Evolutionary conservation across 2,888 invertebrate species (phyloP), one percentile per base, ranked within the genome.

Genomic region (Lasioglossum calceatum): DNA sequence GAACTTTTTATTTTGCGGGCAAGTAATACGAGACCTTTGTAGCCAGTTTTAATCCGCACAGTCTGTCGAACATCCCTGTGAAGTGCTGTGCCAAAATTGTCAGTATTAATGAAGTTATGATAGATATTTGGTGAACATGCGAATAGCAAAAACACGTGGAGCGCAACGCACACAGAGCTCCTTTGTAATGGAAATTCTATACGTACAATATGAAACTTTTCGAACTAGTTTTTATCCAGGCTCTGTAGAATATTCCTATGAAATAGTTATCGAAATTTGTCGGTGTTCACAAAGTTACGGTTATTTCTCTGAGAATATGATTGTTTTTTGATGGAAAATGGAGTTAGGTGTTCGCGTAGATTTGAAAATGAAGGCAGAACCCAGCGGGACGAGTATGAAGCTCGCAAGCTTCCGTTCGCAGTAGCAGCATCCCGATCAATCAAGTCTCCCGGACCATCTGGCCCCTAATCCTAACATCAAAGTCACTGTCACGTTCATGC

Each of bases 401-500:
- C 27, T 32, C 36, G 54, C 19, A 23, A 74, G 36, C 50, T 74
- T 47, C 4, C 27, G 36, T 36, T 36, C 54, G 5, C 19, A 23
- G 23, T 7, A 54, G 36, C 50, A 14, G 12, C 36, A 23, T 27
- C 4, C 36, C 32, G 50, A 74, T 74, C 54, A 47, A 74, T 74
- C 74, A 74, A 50, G 54, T 36, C 12, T 12, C 23, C 47, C 44
- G 47, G 32, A 73, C 47, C 73, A 73, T 47, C 73, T 44, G 73
- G 47, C 44, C 16, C 50, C 47, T 19, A 19, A 75, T 75, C 74
- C 74, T 75, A 75, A 75, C 32, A 19, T 54, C 54, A 36, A 54
- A 75, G 54, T 47, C 44, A 70, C 70, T 70, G 70, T 70, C 70
- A 70, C 70, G 70, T 70, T 39, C 70, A 70, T 70, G 70, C 70